Evolutionary conservation across 2,113 vertebrate species (phyloP).

Genomic region (Oxyura jamaicensis): DNA sequence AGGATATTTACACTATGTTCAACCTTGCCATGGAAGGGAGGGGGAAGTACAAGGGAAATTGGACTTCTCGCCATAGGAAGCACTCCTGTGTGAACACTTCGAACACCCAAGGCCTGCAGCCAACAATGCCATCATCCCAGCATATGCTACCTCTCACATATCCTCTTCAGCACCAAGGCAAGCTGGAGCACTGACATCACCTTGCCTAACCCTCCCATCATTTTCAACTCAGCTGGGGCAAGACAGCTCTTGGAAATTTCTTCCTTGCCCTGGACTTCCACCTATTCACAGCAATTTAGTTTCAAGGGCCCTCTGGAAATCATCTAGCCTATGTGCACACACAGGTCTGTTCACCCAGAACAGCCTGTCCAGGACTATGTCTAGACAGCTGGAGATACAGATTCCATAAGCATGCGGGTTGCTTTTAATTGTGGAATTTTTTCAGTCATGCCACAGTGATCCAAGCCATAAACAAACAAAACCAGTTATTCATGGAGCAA

Average conservation of each 20-base stretch:
- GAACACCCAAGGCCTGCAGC: neutral
- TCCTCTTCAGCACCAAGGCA: neutral
- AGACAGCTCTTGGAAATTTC: neutral
- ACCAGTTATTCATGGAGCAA: neutral
- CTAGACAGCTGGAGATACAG: neutral
- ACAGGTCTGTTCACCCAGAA: neutral
- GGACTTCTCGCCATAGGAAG: neutral
- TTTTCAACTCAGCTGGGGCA: neutral
- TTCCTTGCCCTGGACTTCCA: no score
- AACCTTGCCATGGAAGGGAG: neutral
- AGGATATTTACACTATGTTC: no score
- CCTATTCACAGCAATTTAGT: no score
- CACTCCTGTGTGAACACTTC: neutral
- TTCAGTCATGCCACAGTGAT: neutral
- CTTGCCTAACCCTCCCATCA: neutral
- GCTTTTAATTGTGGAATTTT: no score
- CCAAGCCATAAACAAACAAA: neutral
- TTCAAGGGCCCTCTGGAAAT: neutral
- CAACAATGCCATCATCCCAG: neutral
- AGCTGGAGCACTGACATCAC: neutral
- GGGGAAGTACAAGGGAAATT: neutral
- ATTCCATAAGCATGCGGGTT: neutral
- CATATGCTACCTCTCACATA: neutral
- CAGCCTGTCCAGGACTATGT: neutral
- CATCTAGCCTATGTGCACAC: fast-evolving